Evolutionary conservation across 2,113 vertebrate genomes (phyloP).

Genomic region (Glareola pratincola): DNA sequence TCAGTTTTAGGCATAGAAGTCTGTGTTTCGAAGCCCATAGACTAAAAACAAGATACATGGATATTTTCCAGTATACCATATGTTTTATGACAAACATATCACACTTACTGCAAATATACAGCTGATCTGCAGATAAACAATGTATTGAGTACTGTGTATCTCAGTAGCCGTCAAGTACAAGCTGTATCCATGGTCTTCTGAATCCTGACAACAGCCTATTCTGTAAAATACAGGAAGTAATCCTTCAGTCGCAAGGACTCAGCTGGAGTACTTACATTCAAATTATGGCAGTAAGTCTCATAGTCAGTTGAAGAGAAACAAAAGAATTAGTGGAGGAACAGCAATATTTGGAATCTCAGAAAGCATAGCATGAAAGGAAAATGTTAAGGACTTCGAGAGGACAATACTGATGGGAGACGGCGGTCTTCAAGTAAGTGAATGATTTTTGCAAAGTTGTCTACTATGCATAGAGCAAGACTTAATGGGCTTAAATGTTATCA

Average conservation of each 20-base stretch:
- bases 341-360: background rate
- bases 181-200: background rate
- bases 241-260: background rate
- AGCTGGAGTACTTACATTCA: background rate
- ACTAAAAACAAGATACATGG: background rate
- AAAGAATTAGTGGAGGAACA: background rate
- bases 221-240: background rate
- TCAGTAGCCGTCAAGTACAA: background rate
- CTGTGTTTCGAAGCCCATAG: background rate
- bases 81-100: background rate
- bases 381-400: background rate
- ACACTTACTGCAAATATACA: background rate
- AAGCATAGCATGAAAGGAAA: background rate
- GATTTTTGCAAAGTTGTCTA: background rate
- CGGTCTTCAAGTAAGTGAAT: background rate
- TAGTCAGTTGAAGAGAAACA: background rate
- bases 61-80: background rate
- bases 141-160: background rate
- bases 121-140: background rate
- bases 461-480: background rate
- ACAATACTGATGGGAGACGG: background rate
- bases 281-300: background rate
- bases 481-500: slow-evolving; percentile 29
- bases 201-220: background rate
- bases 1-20: background rate